Base-by-base conservation (phyloP, 2,888 invertebrate genomes). In the Calephelis perditalis region DNA sequence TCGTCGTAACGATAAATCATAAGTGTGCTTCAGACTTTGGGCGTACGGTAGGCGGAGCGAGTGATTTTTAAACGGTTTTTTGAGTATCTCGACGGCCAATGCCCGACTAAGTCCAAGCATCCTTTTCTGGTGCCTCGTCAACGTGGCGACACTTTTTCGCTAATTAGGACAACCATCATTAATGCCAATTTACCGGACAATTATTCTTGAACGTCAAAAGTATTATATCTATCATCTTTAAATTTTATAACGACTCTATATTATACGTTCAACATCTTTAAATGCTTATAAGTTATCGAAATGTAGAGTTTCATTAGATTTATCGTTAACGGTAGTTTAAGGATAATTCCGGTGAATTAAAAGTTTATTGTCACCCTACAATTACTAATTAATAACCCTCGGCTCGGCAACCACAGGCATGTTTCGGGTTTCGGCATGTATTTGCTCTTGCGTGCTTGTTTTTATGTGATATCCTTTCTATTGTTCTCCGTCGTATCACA, bases 11-110 rank as follows among this genome's bases (percentile, higher is more conserved):
- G 84, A 89, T 89, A 89, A 88, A 89, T 89, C 89, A 89, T 89
- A 89, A 86, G 88, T 85, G 86, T 81, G 80, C 84, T 78, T 75
- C 81, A 84, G 80, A 78, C 76, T 73, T 77, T 81, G 87, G 88
- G 86, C 88, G 87, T 82, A 79, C 77, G 72, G 79, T 79, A 81
- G 89, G 89, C 84, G 89, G 87, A 73, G 89, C 89, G 81, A 88
- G 77, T 84, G 82, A 86, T 82, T 88, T 88, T 88, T 88, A 88
- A 89, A 88, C 86, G 82, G 86, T 89, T 89, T 89, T 89, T 89
- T 88, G 86, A 86, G 84, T 81, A 79, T 78, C 75, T 73, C 75
- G 69, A 74, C 80, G 81, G 79, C 89, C 89, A 88, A 88, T 86
- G 84, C 83, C 78, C 79, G 81, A 76, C 79, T 79, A 79, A 72